Conservation (phyloP, 2,797 vertebrate species). For the Allobates femoralis region DNA sequence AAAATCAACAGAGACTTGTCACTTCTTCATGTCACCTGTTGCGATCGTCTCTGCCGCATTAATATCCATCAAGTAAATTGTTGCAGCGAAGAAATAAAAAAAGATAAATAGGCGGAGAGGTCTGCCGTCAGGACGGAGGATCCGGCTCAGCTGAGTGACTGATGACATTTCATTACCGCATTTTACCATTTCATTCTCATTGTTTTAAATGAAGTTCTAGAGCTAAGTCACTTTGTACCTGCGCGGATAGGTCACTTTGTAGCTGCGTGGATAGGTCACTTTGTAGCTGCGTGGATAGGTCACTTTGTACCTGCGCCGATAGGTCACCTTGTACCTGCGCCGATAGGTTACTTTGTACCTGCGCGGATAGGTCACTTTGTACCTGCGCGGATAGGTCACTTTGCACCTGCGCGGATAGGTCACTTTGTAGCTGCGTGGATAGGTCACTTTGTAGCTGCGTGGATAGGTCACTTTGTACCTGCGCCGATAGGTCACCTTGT, state of each 20-base stretch:
- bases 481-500: too few relatives aligned
- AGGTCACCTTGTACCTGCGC: too few relatives aligned
- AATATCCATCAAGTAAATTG: conserved; percentile 64
- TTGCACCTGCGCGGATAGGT: too few relatives aligned
- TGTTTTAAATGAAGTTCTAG: conserved; percentile 63
- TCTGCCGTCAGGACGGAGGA: conserved; percentile 70
- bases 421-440: too few relatives aligned
- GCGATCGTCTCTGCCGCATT: conserved; percentile 43
- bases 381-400: conserved; percentile 51
- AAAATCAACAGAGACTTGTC: conserved; percentile 49
- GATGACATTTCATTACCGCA: conserved; percentile 73
- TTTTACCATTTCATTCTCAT: conserved; percentile 80
- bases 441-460: too few relatives aligned
- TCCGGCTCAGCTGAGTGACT: conserved; percentile 72
- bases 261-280: too few relatives aligned
- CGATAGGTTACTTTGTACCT: too few relatives aligned
- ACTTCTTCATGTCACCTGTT: conserved; percentile 51
- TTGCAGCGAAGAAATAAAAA: conserved; percentile 68
- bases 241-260: too few relatives aligned
- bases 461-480: too few relatives aligned
- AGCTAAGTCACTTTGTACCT: conserved; percentile 58
- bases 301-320: too few relatives aligned
- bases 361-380: conserved; percentile 54
- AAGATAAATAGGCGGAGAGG: conserved; percentile 72
- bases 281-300: too few relatives aligned